Percentiles rank a stretch among this genome's conserved stretches.
Conservation (phyloP, 2,113 vertebrate species). For the Cyphomyrus discorhynchus region DNA sequence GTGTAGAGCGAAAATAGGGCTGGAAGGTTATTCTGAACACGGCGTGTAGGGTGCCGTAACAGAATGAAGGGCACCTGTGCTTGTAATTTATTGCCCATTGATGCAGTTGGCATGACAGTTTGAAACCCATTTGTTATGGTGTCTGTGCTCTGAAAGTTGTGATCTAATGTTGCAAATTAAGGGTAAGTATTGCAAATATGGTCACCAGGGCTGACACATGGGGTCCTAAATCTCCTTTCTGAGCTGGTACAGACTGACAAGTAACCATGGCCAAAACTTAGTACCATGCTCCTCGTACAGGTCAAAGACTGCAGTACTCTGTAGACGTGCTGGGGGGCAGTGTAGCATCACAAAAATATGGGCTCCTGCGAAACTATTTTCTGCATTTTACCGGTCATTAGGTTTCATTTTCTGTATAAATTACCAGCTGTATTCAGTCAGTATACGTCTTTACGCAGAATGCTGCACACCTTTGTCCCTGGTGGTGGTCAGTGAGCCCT, state of each 20-base stretch:
- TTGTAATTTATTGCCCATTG: background rate
- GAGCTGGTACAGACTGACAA: conserved; percentile 24
- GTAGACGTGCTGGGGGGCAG: conserved; percentile 59
- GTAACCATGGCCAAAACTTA: conserved; percentile 17
- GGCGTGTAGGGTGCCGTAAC: background rate
- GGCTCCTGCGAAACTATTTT: conserved; percentile 40
- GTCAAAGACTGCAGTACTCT: conserved; percentile 42
- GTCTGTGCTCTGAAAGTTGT: background rate
- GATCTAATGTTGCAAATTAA: background rate
- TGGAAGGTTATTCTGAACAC: background rate
- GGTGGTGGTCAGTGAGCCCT: conserved; percentile 28
- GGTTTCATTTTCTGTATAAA: conserved; percentile 54
- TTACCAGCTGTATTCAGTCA: conserved; percentile 56
- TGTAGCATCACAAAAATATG: conserved; percentile 45
- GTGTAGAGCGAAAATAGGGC: background rate
- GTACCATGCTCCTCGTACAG: conserved; percentile 2
- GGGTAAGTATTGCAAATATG: conserved; percentile 1
- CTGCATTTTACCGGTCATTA: conserved; percentile 57
- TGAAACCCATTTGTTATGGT: background rate
- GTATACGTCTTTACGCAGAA: conserved; percentile 51
- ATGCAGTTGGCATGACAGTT: background rate
- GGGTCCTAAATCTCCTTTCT: background rate
- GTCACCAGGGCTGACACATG: background rate
- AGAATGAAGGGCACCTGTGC: background rate
- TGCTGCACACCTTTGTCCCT: conserved; percentile 48